Percentiles rank a stretch among this genome's conserved stretches.
Evolutionary conservation across 2,888 invertebrate species (phyloP).

Genomic region (Hypolimnas misippus): DNA sequence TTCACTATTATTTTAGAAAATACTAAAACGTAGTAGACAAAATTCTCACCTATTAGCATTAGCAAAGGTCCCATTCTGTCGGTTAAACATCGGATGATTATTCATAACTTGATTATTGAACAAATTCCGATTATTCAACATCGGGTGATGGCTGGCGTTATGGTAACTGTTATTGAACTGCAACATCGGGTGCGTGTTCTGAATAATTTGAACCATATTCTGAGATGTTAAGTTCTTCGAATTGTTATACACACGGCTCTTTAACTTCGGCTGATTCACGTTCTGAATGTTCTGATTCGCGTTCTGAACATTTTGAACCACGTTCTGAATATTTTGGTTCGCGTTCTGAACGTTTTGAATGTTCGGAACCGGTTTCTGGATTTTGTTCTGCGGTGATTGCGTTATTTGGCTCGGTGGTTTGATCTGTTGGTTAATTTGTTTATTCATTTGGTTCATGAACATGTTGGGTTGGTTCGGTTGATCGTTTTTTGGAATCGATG

Average conservation of each 20-base stretch:
- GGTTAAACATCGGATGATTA: conserved; percentile 58
- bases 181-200: conserved; percentile 77
- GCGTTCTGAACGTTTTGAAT: too few species aligned
- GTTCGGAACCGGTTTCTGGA: conserved; percentile 19
- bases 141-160: conserved; percentile 75
- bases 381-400: conserved; percentile 54
- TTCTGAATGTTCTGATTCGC: conserved; percentile 33
- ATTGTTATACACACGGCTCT: conserved; percentile 66
- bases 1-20: too few species aligned
- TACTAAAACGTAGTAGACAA: too few species aligned
- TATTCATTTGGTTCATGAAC: conserved; percentile 54
- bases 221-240: conserved; percentile 62
- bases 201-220: conserved; percentile 76
- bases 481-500: conserved; percentile 61
- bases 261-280: conserved; percentile 45
- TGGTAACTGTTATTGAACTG: conserved; percentile 69
- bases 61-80: conserved; percentile 61
- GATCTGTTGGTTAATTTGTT: conserved; percentile 43
- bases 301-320: conserved; percentile 26
- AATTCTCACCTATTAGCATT: conserved; percentile 54
- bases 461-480: conserved; percentile 49
- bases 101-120: conserved; percentile 57
- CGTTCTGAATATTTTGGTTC: conserved; percentile 34
- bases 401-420: conserved; percentile 37
- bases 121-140: conserved; percentile 60